Conservation (phyloP, 2,888 invertebrate species). For the Nipponacmea schrenckii region DNA sequence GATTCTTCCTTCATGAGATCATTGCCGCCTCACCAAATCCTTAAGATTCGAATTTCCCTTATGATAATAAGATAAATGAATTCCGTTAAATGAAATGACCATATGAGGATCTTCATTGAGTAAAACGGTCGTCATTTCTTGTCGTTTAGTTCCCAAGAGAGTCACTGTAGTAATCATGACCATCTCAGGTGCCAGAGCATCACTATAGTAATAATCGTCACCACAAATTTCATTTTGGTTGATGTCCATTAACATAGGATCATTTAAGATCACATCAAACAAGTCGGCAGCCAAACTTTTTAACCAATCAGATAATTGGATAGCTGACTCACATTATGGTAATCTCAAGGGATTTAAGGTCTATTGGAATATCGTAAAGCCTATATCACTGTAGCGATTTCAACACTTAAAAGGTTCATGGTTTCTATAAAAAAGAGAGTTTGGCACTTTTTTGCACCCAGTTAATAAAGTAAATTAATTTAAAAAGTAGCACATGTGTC, state of each 20-base stretch:
- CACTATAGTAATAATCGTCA: background rate
- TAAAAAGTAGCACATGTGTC: no score
- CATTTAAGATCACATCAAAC: constrained; percentile 1
- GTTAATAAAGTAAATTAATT: no score
- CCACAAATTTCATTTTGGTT: background rate
- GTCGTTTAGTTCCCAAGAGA: background rate
- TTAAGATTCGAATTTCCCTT: background rate
- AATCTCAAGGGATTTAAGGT: background rate
- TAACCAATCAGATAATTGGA: background rate
- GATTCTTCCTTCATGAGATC: no score
- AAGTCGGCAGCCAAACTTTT: background rate
- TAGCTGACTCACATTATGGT: background rate
- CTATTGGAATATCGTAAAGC: no score
- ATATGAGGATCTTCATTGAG: background rate
- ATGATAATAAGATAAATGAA: constrained; percentile 1
- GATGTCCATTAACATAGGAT: background rate
- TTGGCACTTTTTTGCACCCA: no score
- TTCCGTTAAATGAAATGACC: background rate
- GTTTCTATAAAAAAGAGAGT: no score
- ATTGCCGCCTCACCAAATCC: background rate
- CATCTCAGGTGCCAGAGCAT: background rate
- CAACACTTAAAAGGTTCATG: no score
- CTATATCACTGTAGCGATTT: no score
- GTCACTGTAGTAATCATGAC: background rate
- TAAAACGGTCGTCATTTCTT: no score